Base-by-base conservation (phyloP, 2,888 invertebrate genomes). In the Troglohyphantes excavatus region DNA sequence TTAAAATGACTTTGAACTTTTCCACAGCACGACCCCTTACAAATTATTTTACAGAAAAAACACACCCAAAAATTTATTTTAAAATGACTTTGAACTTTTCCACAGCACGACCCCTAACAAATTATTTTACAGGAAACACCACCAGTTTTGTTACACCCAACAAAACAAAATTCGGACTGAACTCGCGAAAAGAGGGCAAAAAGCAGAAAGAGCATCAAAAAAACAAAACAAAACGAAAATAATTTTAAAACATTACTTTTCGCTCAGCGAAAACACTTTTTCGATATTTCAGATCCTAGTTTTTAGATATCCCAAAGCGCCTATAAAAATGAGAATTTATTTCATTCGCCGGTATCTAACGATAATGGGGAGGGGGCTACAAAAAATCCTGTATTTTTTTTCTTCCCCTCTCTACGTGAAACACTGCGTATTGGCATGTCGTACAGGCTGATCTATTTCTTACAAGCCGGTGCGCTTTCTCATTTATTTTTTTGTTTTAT, bases 251-350 rank as follows among this genome's bases (percentile, higher is more conserved):
- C 88, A 89, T 89, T 89, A 89, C 88, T 89, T 89, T 68, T 82
- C 88, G 88, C 82, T 82, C 88, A 82, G 43, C 88, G 76, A 82
- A 82, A 53, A 82, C 70, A 89, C 79, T 88, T 89, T 89, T 89
- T 76, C 88, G 88, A 89, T 89, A 89, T 89, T 89, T 89, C 88
- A 82, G 75, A 82, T 76, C 88, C 88, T 81, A 75, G 82, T 89
- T 82, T 82, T 76, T 76, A 88, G 88, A 89, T 89, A 89, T 89
- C 88, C 88, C 88, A 67, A 75, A 82, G 88, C 88, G 82, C 67
- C 88, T 82, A 89, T 89, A 89, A 89, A 88, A 89, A 89, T 75
- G 88, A 89, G 88, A 82, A 89, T 89, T 88, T 89, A 89, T 89
- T 89, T 82, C 82, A 82, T 82, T 82, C 82, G 33, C 29, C 27